Evolutionary conservation across 2,888 invertebrate species (phyloP), one percentile per base, ranked within the genome.

Genomic region (Pachydiplax longipennis): DNA sequence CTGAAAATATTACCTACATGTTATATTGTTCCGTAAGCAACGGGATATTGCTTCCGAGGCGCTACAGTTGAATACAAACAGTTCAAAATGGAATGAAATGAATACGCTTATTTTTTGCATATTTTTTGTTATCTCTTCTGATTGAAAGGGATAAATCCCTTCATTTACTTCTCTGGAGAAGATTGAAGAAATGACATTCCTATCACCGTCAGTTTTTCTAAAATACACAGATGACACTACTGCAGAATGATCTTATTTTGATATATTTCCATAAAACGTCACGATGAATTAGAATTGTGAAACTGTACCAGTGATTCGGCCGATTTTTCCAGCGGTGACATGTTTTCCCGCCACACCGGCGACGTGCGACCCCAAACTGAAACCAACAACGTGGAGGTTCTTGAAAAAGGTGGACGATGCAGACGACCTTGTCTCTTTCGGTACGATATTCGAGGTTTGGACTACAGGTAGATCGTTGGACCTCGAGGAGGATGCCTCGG

Each of bases 331-430:
- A 92, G 95, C 94, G 92, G 94, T 94, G 0, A 96, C 93, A 31
- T 95, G 94, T 58, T 94, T 93, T 0, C 96, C 96, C 0, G 96
- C 95, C 0, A 96, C 95, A 0, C 96, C 96, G 0, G 96, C 96
- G 91, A 95, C 95, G 92, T 96, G 96, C 0, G 95, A 96, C 0
- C 96, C 96, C 91, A 96, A 92, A 92, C 96, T 96, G 93, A 96
- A 95, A 0, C 96, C 96, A 4, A 96, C 94, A 44, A 96, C 93
- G 92, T 96, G 96, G 0, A 96, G 94, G 91, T 94, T 95, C 48
- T 95, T 94, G 61, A 96, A 92, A 73, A 95, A 93, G 80, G 96
- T 93, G 35, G 58, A 61, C 37, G 87, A 87, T 8, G 58, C 61
- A 18, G 87, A 61, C 13, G 87, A n/a, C 37, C n/a, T 37, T n/a